Evolutionary conservation across 2,797 vertebrate genomes (phyloP).

Genomic region (Huso huso): DNA sequence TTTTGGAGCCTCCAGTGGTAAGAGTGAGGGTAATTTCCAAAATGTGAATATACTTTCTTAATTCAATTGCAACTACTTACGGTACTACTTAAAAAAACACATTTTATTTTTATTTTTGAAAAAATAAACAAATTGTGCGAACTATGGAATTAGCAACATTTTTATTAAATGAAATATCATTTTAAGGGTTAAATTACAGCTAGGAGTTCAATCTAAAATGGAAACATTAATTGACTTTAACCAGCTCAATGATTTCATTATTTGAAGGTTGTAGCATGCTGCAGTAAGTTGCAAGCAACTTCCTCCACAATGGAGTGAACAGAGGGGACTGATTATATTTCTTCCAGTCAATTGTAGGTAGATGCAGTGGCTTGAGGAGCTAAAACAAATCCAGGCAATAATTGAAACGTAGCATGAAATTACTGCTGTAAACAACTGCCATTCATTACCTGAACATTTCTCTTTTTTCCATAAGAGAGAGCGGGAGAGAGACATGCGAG

Average conservation of each 20-base stretch:
- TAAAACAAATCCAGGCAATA: constrained; percentile 94
- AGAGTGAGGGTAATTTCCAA: no score
- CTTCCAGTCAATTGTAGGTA: constrained; percentile 71
- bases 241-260: constrained; percentile 63
- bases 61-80: no score
- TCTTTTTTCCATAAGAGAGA: constrained; percentile 70
- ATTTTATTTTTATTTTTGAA: no score
- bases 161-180: background rate
- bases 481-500: constrained; percentile 34
- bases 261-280: constrained; percentile 63
- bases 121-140: no score
- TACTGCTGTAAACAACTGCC: constrained; percentile 95
- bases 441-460: constrained; percentile 85
- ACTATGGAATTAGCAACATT: no score
- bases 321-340: constrained; percentile 64
- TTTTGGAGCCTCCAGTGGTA: no score
- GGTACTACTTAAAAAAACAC: no score
- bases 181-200: constrained; percentile 24
- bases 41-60: no score
- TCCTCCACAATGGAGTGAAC: constrained; percentile 55
- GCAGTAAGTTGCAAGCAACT: constrained; percentile 64
- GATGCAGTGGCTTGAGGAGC: constrained; percentile 76
- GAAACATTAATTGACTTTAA: constrained; percentile 66
- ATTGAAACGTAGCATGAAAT: constrained; percentile 99
- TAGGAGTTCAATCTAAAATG: constrained; percentile 23